Evolutionary conservation across 2,888 invertebrate species (phyloP).

Genomic region (Asteroscopus sphinx): DNA sequence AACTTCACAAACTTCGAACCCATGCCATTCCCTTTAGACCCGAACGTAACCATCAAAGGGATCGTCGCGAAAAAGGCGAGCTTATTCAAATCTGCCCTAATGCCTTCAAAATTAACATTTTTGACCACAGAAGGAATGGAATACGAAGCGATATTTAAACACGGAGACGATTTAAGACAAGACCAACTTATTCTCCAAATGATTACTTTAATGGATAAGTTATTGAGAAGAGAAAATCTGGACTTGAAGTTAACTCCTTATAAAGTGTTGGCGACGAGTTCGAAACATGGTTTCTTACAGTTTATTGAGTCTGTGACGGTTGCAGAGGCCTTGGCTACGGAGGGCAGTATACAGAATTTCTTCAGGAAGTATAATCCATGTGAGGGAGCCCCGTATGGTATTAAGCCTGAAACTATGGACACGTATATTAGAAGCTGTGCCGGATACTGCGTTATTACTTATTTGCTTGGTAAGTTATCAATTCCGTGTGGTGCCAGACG

Average conservation of each 20-base stretch:
- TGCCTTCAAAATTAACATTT: constrained; percentile 98
- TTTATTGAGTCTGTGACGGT: constrained; percentile 98
- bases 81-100: constrained; percentile 98
- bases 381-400: constrained; percentile 96
- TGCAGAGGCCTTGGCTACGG: constrained; percentile 96
- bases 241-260: constrained; percentile 99
- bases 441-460: constrained; percentile 99
- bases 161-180: constrained; percentile 99
- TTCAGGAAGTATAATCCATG: constrained; percentile 97
- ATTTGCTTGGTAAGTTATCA: constrained; percentile 92
- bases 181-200: constrained; percentile 99
- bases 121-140: constrained; percentile 94
- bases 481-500: neutral
- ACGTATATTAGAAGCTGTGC: constrained; percentile 98
- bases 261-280: constrained; percentile 97
- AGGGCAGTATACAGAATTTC: constrained; percentile 97
- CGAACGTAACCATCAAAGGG: constrained; percentile 96
- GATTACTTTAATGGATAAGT: constrained; percentile 99
- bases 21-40: constrained; percentile 98
- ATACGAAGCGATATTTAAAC: constrained; percentile 99
- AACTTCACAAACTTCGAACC: constrained; percentile 97
- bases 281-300: constrained; percentile 98
- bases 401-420: constrained; percentile 98
- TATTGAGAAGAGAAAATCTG: constrained; percentile 97
- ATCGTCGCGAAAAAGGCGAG: constrained; percentile 97